A percentile compares a stretch with the other conserved stretches of the same genome.
Evolutionary conservation across 2,113 vertebrate genomes (phyloP).

Genomic region (Sterna hirundo): DNA sequence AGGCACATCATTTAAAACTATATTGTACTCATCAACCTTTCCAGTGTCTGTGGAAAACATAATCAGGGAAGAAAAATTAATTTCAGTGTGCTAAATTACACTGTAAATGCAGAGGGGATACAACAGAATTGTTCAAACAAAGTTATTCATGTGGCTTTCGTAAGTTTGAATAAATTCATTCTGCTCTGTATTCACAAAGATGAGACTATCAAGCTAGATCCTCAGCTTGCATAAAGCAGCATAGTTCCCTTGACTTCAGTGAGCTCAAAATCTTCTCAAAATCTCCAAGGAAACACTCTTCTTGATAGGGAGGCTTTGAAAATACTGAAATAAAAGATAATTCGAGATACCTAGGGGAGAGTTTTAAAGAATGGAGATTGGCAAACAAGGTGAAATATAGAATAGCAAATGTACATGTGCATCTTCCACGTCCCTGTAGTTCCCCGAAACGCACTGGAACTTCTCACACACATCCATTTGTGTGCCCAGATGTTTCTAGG

Average conservation of each 20-base stretch:
- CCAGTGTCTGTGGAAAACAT: constrained; percentile 52
- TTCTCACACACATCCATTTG: neutral
- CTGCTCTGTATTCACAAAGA: constrained; percentile 21
- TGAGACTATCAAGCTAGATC: neutral
- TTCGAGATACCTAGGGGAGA: constrained; percentile 1
- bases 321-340: constrained; percentile 47
- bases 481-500: neutral
- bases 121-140: constrained; percentile 41
- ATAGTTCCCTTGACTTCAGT: neutral
- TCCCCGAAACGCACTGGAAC: neutral
- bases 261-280: constrained; percentile 11
- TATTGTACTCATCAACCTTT: constrained; percentile 62
- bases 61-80: constrained; percentile 73
- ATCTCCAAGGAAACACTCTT: constrained; percentile 38
- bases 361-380: neutral
- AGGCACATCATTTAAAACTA: constrained; percentile 61
- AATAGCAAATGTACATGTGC: neutral
- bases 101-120: constrained; percentile 36
- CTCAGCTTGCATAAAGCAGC: constrained; percentile 8
- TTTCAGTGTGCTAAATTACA: constrained; percentile 57
- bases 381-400: neutral
- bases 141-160: constrained; percentile 53
- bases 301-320: constrained; percentile 29
- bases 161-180: constrained; percentile 40
- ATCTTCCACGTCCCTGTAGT: neutral